Conservation (phyloP, 1,140 invertebrate species). For the Rhizoglyphus robini region DNA sequence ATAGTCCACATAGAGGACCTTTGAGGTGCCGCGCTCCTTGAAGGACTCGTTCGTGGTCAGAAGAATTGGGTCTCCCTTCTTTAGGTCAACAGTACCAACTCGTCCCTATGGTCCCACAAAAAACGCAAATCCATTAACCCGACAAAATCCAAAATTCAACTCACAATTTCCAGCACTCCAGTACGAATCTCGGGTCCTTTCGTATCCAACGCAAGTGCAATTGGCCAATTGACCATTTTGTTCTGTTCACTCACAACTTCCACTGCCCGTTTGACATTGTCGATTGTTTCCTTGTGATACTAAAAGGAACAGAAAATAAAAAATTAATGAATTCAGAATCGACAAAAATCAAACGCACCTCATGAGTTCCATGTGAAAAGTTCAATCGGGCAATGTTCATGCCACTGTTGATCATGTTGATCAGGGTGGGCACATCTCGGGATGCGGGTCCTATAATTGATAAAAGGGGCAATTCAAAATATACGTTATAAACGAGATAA, state of each 20-base stretch:
- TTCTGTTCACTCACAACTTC: constrained; percentile 30
- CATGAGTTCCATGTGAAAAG: constrained; percentile 43
- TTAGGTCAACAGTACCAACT: constrained; percentile 56
- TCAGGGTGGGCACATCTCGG: constrained; percentile 34
- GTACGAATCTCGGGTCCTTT: constrained; percentile 47
- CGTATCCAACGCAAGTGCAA: constrained; percentile 43
- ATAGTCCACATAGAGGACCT: constrained; percentile 70
- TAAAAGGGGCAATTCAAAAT: too few relatives aligned
- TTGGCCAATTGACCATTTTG: constrained; percentile 29
- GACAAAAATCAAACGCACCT: constrained; percentile 22
- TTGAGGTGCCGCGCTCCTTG: constrained; percentile 60
- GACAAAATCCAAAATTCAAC: background rate
- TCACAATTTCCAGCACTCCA: constrained; percentile 34
- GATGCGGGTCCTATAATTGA: constrained; percentile 43
- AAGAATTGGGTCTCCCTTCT: constrained; percentile 65
- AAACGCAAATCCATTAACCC: background rate
- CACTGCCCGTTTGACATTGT: constrained; percentile 38
- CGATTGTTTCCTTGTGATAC: constrained; percentile 41
- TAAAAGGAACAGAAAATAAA: constrained; percentile 26
- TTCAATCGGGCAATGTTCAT: constrained; percentile 45
- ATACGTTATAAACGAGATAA: too few relatives aligned
- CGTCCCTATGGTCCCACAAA: background rate
- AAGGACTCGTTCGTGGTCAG: constrained; percentile 68
- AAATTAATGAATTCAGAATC: background rate
- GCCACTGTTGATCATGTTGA: constrained; percentile 42